Evolutionary conservation across 2,888 invertebrate species (phyloP), one percentile per base, ranked within the genome.

Genomic region (Nomada ruficornis): DNA sequence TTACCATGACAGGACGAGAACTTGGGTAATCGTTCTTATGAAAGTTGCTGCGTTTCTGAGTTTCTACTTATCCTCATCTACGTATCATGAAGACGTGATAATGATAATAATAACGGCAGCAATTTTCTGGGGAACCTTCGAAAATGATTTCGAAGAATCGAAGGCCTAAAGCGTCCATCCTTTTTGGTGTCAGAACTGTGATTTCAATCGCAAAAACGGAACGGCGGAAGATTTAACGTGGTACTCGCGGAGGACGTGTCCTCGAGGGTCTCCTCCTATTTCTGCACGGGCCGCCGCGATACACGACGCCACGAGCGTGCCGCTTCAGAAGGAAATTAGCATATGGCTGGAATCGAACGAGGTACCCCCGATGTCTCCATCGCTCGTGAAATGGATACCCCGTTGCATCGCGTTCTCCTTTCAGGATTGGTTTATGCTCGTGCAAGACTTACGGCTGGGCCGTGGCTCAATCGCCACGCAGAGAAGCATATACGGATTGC

Each of bases 371-470:
- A 93, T 91, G 93, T 93, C 93, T 93, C 92, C 91, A 93, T 93
- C 90, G 91, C 88, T 91, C 90, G 91, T 92, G 91, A 92, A 93
- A 92, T 91, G 91, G 92, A 93, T 92, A 93, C 92, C 89, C 89
- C 89, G 83, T 84, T 88, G 88, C 88, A 83, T 86, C 87, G 88
- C 91, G 88, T 90, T 91, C 90, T 90, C 90, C 90, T 92, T 91
- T 91, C 89, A 89, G 89, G 93, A 93, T 92, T 92, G 91, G 88
- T 92, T 93, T 92, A 92, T 92, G 91, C 89, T 85, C 89, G 86
- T 69, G 81, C 87, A 86, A 90, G 89, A 90, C 89, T 89, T 90
- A 91, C 90, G 89, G 87, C 86, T 84, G 88, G 89, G 67, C 83
- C 86, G 87, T 85, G 87, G 86, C 86, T 90, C 89, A 89, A 88